Evolutionary conservation across 2,113 vertebrate species (phyloP), one percentile per base, ranked within the genome.

Genomic region (Falco punctatus): DNA sequence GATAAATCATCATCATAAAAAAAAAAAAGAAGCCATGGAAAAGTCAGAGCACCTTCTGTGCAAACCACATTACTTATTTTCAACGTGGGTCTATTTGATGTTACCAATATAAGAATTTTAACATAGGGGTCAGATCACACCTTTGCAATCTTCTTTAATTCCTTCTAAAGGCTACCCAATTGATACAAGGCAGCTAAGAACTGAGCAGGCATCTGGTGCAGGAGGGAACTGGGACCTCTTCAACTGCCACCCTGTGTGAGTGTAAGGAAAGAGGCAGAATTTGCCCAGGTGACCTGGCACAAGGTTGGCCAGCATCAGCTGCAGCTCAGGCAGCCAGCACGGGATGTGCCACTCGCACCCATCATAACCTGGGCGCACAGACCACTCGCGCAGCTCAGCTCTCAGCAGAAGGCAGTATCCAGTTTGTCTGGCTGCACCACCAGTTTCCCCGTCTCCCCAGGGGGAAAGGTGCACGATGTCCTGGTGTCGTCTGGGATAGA

Each of bases 381-480:
- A n/a, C 32, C 13, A n/a, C 22, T 80, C 6, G 1, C 1, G 0
- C 9, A 81, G 26, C 35, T 92, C 71, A n/a, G 44, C 5, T 69
- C 17, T 81, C 9, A 73, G 64, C 30, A 46, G 38, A 85, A 57
- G 7, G 4, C 35, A 85, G 54, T 20, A 57, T 4, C 20, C 44
- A 67, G 14, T 5, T 74, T 3, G 4, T 70, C 9, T 11, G 2
- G 33, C 46, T 94, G 7, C 3, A 4, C 24, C 57, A 27, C 13
- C 1, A 0, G 62, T 44, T 61, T 5, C 5, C 9, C 8, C 19
- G 9, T 11, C 12, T 71, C 11, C 10, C 11, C 4, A 28, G 6
- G 3, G 32, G 40, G 16, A 90, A 83, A 81, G 12, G 11, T 35
- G 33, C 42, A 42, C 42, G 11, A 42, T 42, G 42, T 42, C 42